These are phyloP conservation scores for Drosophila ananassae DNA, from an alignment of 1,140 invertebrate genomes.

Conservation along the genomic window DNA sequence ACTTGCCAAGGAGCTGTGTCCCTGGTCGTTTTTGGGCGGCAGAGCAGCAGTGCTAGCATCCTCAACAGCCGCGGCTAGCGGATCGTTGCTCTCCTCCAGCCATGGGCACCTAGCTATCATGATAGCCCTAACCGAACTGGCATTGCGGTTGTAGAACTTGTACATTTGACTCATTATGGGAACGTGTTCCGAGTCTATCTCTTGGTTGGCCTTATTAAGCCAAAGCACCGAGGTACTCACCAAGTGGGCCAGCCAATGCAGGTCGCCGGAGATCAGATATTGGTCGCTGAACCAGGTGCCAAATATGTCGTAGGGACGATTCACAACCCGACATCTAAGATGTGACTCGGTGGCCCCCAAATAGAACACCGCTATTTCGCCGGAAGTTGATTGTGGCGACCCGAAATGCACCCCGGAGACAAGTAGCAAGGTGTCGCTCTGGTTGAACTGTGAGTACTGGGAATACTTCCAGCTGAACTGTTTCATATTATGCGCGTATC, in stretches of 20 bases:
- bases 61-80: conserved; percentile 20
- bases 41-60: background rate
- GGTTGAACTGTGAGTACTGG: conserved; percentile 95
- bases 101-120: conserved; percentile 84
- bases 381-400: conserved; percentile 90
- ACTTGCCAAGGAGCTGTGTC: conserved; percentile 30
- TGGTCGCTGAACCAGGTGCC: conserved; percentile 95
- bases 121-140: conserved; percentile 87
- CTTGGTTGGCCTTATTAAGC: conserved; percentile 94
- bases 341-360: conserved; percentile 87
- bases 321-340: conserved; percentile 91
- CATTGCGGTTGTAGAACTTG: conserved; percentile 93
- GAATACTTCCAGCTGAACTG: conserved; percentile 94
- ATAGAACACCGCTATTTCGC: conserved; percentile 95
- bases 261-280: conserved; percentile 92
- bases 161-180: conserved; percentile 92
- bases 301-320: conserved; percentile 95
- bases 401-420: conserved; percentile 95
- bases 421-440: conserved; percentile 91
- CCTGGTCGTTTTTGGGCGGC: conserved; percentile 5
- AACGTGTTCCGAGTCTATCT: conserved; percentile 91
- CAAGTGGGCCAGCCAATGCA: conserved; percentile 91
- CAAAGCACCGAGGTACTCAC: conserved; percentile 92
- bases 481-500: conserved; percentile 93
- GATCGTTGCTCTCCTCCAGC: conserved; percentile 77